Conservation (phyloP, 1,140 invertebrate species). For the Glomeris maerens region DNA sequence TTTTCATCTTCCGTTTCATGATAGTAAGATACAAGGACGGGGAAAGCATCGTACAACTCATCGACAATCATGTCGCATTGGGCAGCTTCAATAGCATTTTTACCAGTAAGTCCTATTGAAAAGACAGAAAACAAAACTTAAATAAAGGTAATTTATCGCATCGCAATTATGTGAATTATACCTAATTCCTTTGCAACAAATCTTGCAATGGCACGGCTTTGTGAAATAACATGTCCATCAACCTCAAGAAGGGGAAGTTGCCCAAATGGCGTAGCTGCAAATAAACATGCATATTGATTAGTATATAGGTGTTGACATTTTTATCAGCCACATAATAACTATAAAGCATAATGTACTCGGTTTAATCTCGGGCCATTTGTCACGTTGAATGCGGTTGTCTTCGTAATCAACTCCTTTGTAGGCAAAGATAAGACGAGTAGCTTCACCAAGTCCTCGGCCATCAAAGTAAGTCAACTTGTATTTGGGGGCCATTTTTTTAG, state of each 20-base stretch:
- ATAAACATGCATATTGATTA: neutral
- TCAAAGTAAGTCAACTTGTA: constrained; percentile 8
- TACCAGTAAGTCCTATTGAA: constrained; percentile 3
- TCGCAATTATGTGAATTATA: constrained; percentile 15
- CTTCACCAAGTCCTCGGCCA: too few species aligned
- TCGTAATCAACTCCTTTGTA: constrained; percentile 54
- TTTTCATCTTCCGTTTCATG: neutral
- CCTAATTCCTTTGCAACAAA: constrained; percentile 50
- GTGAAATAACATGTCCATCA: constrained; percentile 49
- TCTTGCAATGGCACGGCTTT: constrained; percentile 52
- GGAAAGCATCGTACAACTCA: neutral
- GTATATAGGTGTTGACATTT: neutral
- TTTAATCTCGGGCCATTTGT: constrained; percentile 38
- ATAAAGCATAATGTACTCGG: constrained; percentile 36
- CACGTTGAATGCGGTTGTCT: constrained; percentile 43
- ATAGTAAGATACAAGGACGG: neutral
- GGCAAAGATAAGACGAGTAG: constrained; percentile 51
- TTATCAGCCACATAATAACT: neutral
- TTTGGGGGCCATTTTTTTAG: constrained; percentile 2
- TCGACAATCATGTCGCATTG: constrained; percentile 7
- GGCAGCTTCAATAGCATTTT: constrained; percentile 1
- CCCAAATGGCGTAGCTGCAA: constrained; percentile 52
- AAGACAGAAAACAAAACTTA: neutral
- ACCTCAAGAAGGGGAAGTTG: constrained; percentile 57
- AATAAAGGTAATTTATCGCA: constrained; percentile 1